Base-by-base conservation (phyloP, 2,113 vertebrate genomes). In the Mirounga angustirostris region DNA sequence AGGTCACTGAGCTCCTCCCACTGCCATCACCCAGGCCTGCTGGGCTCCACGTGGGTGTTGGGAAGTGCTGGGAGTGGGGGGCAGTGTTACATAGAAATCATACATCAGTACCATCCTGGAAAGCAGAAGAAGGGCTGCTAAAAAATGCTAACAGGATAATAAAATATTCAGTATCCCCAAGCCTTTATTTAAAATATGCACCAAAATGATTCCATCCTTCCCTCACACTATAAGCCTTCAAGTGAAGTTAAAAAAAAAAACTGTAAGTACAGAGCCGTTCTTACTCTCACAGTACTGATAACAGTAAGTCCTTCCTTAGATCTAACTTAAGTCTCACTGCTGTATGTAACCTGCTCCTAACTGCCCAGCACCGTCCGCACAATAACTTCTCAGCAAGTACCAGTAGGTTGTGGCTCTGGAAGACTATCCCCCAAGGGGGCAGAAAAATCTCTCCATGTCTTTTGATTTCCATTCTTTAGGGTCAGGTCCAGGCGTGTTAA, bases 171-270 rank as follows among this genome's bases (percentile, higher is more conserved):
- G 67, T 12, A 69, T 69, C 83, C 91, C 54, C 91, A 61, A 90
- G 50, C 46, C 54, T 92, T 65, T 85, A 82, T 91, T 96, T 97
- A 80, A 97, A 90, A 95, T 69, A 80, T 71, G 89, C 61, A 81
- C 43, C 73, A 59, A 88, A 71, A 84, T 73, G 69, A 94, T 78
- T 71, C 84, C 80, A 97, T 85, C 80, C 95, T 89, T 85, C 19
- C n/a, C 63, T 63, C 10, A 24, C 13, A n/a, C 69, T 58, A 18
- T n/a, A 80, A 78, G 54, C 71, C 71, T 74, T 65, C 63, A 56
- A 87, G 15, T 40, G 28, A 90, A 86, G 52, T 40, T n/a, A 46
- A 76, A 59, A 73, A 33, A 33, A 74, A 67, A 74, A 28, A 26
- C 24, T 46, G 0, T 46, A 84, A 78, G 82, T 58, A 58, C 67